phyloP scores from a whole-genome alignment of 1,140 invertebrate genomes.

The Elymnias hypermnestra region DNA sequence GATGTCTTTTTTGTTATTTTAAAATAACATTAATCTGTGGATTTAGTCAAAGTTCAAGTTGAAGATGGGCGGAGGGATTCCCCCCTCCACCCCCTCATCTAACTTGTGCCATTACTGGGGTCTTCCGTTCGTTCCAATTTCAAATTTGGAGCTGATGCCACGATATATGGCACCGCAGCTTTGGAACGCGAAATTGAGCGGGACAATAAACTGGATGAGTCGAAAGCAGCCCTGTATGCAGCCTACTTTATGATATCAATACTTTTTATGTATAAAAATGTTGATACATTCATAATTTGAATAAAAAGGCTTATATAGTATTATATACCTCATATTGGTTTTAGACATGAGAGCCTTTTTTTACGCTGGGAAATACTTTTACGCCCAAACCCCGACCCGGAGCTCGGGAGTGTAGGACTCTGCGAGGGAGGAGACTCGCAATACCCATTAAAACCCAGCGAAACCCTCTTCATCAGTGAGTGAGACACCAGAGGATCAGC shows the following conservation, averaged over 20 bases:
- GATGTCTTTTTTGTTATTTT: slow-evolving; percentile 32
- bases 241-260: neutral
- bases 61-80: slow-evolving; percentile 13
- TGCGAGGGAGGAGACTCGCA: too few relatives aligned
- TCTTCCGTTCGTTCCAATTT: slow-evolving; percentile 72
- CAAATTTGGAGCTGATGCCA: slow-evolving; percentile 69
- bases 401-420: too few relatives aligned
- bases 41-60: slow-evolving; percentile 52
- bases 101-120: slow-evolving; percentile 69
- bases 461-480: too few relatives aligned
- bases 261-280: too few relatives aligned
- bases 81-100: slow-evolving; percentile 50
- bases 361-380: too few relatives aligned
- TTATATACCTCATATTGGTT: neutral
- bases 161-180: slow-evolving; percentile 56
- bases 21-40: slow-evolving; percentile 44
- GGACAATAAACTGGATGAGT: slow-evolving; percentile 17
- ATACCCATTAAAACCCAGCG: too few relatives aligned
- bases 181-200: slow-evolving; percentile 21
- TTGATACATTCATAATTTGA: too few relatives aligned
- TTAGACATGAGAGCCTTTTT: too few relatives aligned
- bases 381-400: too few relatives aligned
- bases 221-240: neutral
- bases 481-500: too few relatives aligned
- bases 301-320: too few relatives aligned